Percentiles rank a stretch among this genome's conserved stretches.
These are phyloP conservation scores for Onychostoma macrolepis DNA, from an alignment of 2,113 vertebrate species.

Conservation along the genomic window DNA sequence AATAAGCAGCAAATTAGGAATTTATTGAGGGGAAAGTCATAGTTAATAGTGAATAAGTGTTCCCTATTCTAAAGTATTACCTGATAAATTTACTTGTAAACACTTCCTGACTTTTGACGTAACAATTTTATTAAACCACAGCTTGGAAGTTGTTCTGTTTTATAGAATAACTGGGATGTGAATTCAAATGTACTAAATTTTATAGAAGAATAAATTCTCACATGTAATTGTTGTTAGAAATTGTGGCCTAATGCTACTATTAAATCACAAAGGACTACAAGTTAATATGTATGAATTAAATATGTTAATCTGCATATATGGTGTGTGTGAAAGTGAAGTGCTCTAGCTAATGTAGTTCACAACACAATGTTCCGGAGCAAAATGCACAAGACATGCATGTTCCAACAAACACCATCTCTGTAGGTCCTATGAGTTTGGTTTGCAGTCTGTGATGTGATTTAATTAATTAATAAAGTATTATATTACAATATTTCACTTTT, in stretches of 20 bases:
- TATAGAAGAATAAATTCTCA: neutral
- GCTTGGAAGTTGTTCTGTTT: neutral
- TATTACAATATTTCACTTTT: too few species aligned
- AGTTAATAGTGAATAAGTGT: too few species aligned
- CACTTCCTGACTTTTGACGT: neutral
- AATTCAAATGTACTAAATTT: neutral
- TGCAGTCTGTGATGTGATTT: neutral
- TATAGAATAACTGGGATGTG: neutral
- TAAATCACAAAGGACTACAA: neutral
- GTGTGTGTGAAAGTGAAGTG: neutral
- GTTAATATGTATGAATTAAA: neutral
- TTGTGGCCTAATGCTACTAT: neutral
- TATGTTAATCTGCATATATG: neutral
- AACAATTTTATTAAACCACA: neutral
- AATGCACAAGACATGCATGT: neutral
- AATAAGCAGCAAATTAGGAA: too few species aligned
- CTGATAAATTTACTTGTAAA: conserved; percentile 24
- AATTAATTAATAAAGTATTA: too few species aligned
- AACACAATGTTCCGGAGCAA: neutral
- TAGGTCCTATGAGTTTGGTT: neutral
- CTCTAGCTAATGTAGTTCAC: too few species aligned
- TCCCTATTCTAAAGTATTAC: too few species aligned
- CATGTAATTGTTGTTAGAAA: neutral
- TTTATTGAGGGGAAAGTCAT: too few species aligned
- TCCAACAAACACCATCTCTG: neutral